Evolutionary conservation across 2,113 vertebrate genomes (phyloP), one percentile per base, ranked within the genome.

Genomic region (Pitta sordida): DNA sequence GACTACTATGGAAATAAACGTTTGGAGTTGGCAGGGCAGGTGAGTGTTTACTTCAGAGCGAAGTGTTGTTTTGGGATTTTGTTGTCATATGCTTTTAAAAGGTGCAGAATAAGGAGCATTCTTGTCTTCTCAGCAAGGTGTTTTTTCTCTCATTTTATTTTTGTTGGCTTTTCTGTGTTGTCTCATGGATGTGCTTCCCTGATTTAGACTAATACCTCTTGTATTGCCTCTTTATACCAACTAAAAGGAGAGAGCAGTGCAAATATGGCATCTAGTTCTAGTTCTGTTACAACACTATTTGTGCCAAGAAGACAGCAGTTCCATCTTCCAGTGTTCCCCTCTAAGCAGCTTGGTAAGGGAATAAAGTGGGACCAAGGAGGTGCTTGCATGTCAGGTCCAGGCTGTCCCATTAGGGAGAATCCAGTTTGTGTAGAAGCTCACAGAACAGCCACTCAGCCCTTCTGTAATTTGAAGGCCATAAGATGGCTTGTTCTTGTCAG

Each of bases 1-100:
- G 99, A 99, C 97, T 99, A 99, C 95, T 99, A 99, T 39, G 99
- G 99, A 59, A 99, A 99, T 98, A 99, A 99, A 94, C 98, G 99
- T 91, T 96, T 99, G 89, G 99, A 99, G 90, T 92, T 99, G 97
- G 99, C 99, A 34, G 99, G 99, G 83, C 99, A 99, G 98, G 99
- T 99, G 93, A 95, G 78, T 88, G 51, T 55, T 82, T 64, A 46
- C 55, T 87, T 83, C 39, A 51, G 53, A 46, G 29, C 3, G 3
- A 56, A 73, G 10, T 63, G 51, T 19, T 87, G 43, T 84, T 92
- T 67, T 44, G 27, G 19, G 12, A 1, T 80, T 85, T 74, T 83
- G 10, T 65, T 67, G 55, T 10, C 51, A 7, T 27, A 32, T 65
- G 8, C 22, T 79, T 43, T 83, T 53, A 59, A 59, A 75, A 92